A percentile compares a stretch with the other conserved stretches of the same genome.
These are phyloP conservation scores for Irena cyanogastra DNA, from an alignment of 2,113 vertebrate genomes.

Conservation along the genomic window DNA sequence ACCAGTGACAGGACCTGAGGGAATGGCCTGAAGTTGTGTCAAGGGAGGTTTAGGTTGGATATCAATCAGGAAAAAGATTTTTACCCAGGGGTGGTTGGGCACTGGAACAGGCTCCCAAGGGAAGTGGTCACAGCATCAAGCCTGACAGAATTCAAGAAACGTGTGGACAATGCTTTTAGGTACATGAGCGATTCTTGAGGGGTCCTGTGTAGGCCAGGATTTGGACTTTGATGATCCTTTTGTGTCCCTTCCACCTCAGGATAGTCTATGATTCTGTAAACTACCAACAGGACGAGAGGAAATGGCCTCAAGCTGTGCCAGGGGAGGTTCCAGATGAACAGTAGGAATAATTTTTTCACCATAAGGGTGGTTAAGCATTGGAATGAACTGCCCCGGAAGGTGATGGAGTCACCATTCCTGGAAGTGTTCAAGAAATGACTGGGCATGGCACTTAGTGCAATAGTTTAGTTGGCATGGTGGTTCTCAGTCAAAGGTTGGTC, in stretches of 20 bases:
- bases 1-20: accelerated
- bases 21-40: background rate
- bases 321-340: background rate
- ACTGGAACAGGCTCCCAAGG: background rate
- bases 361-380: no score
- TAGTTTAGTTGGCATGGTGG: background rate
- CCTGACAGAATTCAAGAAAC: background rate
- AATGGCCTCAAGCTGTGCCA: background rate
- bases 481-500: background rate
- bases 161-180: background rate
- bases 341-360: background rate
- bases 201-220: background rate
- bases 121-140: background rate
- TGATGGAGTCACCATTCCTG: background rate
- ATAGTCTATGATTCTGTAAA: background rate
- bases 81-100: accelerated
- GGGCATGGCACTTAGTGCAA: no score
- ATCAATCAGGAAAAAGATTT: background rate
- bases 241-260: background rate
- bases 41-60: background rate
- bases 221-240: background rate
- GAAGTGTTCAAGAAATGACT: background rate
- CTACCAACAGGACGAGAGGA: background rate
- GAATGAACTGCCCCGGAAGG: background rate
- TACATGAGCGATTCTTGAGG: background rate